Evolutionary conservation across 2,113 vertebrate genomes (phyloP), one percentile per base, ranked within the genome.

Genomic region (Casuarius casuarius): DNA sequence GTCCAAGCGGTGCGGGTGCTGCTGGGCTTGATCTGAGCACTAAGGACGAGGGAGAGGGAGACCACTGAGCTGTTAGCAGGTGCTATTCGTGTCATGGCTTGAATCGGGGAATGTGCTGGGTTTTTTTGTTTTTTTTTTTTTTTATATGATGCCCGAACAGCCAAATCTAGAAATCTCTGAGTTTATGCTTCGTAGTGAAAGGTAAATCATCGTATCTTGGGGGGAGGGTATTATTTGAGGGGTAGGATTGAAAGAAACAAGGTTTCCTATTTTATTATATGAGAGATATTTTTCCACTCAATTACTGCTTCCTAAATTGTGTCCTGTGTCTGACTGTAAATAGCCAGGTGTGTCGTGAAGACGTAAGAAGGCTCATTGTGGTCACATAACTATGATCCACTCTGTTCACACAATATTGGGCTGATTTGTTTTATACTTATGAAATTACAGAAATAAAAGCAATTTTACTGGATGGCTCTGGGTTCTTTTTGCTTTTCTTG

Each of bases 271-370:
- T 97, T 97, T 97, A 94, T 93, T 95, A 97, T 68, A 90, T 17
- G 33, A 97, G 95, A 97, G 88, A 68, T 96, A 97, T 97, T 97
- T 97, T 97, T 97, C 93, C 96, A 97, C 89, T 77, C 58, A 92
- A 93, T 95, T 90, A 42, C 77, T 0, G 2, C 87, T 95, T 96
- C 85, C 90, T 79, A 63, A 84, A 38, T 44, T 0, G 2, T 94
- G 87, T 87, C 94, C 84, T 90, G 67, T 92, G 90, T 80, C 87
- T 17, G 7, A 85, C 66, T 95, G 95, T 94, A 79, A 84, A 92
- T 87, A 92, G 85, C 92, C 90, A 79, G 92, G 83, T 94, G 94
- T 82, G 92, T 75, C 2, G 1, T 62, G 94, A 92, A 88, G 92
- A 21, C 0, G 3, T 73, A 79, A 84, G 92, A 77, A 92, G 94